Percentiles rank a stretch among this genome's conserved stretches.
Evolutionary conservation across 2,888 invertebrate species (phyloP).

Genomic region (Leucophenga montana): DNA sequence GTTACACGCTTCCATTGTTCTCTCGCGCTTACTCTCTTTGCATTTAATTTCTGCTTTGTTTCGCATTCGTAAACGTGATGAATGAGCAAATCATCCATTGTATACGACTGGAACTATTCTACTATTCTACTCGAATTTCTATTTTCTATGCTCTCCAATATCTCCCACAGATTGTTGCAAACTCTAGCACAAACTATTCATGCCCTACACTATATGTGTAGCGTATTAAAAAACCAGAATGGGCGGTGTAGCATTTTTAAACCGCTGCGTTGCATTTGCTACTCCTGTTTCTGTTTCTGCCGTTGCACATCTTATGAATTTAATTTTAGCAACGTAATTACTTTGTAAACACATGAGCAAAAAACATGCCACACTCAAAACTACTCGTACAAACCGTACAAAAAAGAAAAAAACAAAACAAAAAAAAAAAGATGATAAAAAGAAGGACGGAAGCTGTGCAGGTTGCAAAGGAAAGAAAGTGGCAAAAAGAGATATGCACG

Average conservation of each 20-base stretch:
- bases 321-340: constrained; percentile 69
- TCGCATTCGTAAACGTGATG: no score
- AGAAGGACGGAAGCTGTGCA: constrained; percentile 24
- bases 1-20: no score
- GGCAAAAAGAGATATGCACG: not conserved
- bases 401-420: constrained; percentile 36
- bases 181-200: no score
- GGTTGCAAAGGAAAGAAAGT: constrained; percentile 30
- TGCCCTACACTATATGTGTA: not conserved
- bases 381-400: not conserved
- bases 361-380: constrained; percentile 30
- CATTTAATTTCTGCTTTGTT: no score
- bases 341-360: constrained; percentile 68
- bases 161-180: no score
- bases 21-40: no score
- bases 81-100: no score
- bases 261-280: constrained; percentile 9
- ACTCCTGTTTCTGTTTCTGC: constrained; percentile 20
- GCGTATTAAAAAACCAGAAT: not conserved
- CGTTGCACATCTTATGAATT: constrained; percentile 63
- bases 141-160: no score
- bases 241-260: constrained; percentile 14
- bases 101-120: no score
- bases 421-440: constrained; percentile 41
- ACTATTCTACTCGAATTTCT: no score